A percentile compares a stretch with the other conserved stretches of the same genome.
Conservation (phyloP, 2,797 vertebrate species). For the Schizopygopsis pylzovi region DNA sequence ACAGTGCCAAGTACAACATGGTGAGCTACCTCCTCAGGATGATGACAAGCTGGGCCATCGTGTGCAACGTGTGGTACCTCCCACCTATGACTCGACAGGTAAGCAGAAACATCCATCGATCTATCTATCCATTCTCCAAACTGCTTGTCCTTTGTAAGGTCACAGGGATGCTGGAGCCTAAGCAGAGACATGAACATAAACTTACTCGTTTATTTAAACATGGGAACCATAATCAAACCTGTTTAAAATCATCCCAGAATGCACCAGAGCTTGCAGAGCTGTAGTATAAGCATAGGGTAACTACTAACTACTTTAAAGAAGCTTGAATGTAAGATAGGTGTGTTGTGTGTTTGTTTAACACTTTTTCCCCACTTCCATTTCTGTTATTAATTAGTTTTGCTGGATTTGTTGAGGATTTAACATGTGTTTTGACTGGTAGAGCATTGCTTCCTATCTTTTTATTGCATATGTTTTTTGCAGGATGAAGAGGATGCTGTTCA, state of each 20-base stretch:
- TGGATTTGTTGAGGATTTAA: background rate
- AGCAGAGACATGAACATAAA: background rate
- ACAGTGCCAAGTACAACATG: constrained; percentile 92
- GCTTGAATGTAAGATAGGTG: background rate
- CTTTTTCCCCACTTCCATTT: background rate
- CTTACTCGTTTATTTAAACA: background rate
- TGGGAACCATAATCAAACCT: background rate
- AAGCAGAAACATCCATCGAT: constrained; percentile 41
- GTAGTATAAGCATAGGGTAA: background rate
- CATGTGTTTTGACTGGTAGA: background rate
- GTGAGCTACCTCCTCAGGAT: constrained; percentile 92
- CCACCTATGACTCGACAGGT: constrained; percentile 92
- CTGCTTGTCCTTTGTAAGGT: background rate
- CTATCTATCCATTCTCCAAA: background rate
- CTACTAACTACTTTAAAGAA: background rate
- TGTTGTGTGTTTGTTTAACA: background rate
- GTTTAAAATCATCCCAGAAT: background rate
- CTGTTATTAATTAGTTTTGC: background rate
- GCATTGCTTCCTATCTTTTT: background rate
- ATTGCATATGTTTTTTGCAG: constrained; percentile 70
- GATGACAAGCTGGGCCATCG: constrained; percentile 98
- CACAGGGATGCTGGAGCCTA: background rate
- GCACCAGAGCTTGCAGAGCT: background rate
- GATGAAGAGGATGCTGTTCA: constrained; percentile 89
- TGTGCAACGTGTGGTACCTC: constrained; percentile 95